Percentiles rank a stretch among this genome's conserved stretches.
These are phyloP conservation scores for Tor tambroides DNA, from an alignment of 2,113 vertebrate genomes.

Conservation along the genomic window DNA sequence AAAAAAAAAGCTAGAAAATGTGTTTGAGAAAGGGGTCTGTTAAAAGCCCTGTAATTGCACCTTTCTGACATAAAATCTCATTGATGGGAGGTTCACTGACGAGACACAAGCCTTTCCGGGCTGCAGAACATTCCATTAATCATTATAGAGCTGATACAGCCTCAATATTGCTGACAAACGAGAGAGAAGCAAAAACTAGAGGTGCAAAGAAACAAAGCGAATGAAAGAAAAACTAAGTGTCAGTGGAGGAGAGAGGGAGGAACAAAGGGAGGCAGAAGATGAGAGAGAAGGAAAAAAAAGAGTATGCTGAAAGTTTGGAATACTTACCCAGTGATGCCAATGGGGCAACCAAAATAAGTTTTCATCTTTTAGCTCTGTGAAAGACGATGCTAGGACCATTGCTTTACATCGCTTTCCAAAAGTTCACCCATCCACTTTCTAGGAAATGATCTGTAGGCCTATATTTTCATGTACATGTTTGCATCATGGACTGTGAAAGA, in stretches of 20 bases:
- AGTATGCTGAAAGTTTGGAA: background rate
- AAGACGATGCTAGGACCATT: background rate
- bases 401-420: background rate
- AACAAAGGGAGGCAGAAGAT: background rate
- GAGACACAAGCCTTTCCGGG: background rate
- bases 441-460: background rate
- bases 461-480: background rate
- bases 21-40: conserved; percentile 11
- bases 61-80: conserved; percentile 7
- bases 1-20: conserved; percentile 19
- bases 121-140: conserved; percentile 20
- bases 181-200: background rate
- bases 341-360: background rate
- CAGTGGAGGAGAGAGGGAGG: background rate
- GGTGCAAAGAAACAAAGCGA: background rate
- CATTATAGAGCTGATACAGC: conserved; percentile 12
- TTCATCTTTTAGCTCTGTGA: background rate
- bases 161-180: conserved; percentile 11
- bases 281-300: background rate
- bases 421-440: background rate
- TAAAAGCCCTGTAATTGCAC: conserved; percentile 28
- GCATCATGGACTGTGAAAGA: background rate
- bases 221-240: background rate
- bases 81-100: background rate
- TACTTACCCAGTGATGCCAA: background rate